phyloP scores from a whole-genome alignment of 2,888 invertebrate genomes.

The Temnothorax ravouxi region DNA sequence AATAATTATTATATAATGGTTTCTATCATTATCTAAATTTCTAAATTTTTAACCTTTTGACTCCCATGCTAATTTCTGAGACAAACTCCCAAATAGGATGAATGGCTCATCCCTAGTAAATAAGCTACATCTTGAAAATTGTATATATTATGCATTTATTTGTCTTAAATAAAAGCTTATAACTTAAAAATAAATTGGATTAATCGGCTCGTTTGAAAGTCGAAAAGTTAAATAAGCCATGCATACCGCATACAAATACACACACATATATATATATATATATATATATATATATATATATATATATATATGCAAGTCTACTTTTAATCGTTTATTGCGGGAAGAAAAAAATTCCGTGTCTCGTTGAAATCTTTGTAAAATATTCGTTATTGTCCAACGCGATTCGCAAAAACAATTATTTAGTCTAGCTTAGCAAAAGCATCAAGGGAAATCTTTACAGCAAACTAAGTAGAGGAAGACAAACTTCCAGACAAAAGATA shows the following conservation, averaged over 20 bases:
- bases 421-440: background rate
- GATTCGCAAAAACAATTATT: background rate
- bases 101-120: too few relatives aligned
- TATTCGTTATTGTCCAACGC: background rate
- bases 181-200: too few relatives aligned
- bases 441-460: background rate
- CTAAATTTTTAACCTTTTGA: too few relatives aligned
- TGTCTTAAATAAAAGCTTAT: too few relatives aligned
- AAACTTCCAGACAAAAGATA: slow-evolving; percentile 10
- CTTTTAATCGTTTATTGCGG: background rate
- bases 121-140: too few relatives aligned
- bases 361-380: background rate
- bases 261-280: too few relatives aligned
- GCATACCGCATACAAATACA: background rate
- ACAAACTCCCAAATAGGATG: too few relatives aligned
- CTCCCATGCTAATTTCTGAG: too few relatives aligned
- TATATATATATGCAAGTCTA: background rate
- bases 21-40: background rate
- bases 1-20: background rate
- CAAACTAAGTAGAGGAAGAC: background rate
- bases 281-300: too few relatives aligned
- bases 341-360: background rate
- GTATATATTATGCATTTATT: too few relatives aligned
- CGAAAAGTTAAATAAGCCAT: background rate
- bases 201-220: too few relatives aligned